These are phyloP conservation scores for Drosophila longiperda DNA, from an alignment of 2,888 invertebrate species.

Conservation along the genomic window DNA sequence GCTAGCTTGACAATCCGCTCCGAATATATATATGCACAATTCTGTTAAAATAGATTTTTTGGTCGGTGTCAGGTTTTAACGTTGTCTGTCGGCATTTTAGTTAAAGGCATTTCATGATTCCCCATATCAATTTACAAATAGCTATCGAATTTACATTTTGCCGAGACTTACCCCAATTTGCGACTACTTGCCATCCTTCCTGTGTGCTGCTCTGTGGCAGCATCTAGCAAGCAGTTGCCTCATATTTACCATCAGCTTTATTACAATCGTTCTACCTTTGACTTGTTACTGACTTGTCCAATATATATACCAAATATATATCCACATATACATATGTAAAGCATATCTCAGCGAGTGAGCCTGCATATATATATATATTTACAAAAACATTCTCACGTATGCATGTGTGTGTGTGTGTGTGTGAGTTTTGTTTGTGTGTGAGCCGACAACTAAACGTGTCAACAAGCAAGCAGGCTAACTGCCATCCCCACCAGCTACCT, in stretches of 20 bases:
- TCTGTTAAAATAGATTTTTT: not conserved
- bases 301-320: constrained; percentile 24
- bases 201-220: not conserved
- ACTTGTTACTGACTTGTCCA: constrained; percentile 72
- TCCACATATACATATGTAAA: constrained; percentile 1
- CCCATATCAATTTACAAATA: constrained; percentile 68
- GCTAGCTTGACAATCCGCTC: not conserved
- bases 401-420: constrained; percentile 9
- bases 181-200: not conserved
- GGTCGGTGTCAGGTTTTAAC: constrained; percentile 2
- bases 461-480: constrained; percentile 75
- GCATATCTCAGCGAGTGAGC: constrained; percentile 1
- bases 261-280: constrained; percentile 61
- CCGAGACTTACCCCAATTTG: not conserved
- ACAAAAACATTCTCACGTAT: constrained; percentile 1
- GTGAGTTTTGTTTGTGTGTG: constrained; percentile 32
- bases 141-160: constrained; percentile 65
- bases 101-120: constrained; percentile 27
- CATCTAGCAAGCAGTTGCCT: constrained; percentile 9
- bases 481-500: constrained; percentile 48
- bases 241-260: constrained; percentile 45
- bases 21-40: not conserved
- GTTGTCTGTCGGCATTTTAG: constrained; percentile 21
- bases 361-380: not conserved
- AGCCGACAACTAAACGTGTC: constrained; percentile 73